A percentile compares a stretch with the other conserved stretches of the same genome.
Evolutionary conservation across 2,888 invertebrate species (phyloP).

Genomic region (Julus scanicus): DNA sequence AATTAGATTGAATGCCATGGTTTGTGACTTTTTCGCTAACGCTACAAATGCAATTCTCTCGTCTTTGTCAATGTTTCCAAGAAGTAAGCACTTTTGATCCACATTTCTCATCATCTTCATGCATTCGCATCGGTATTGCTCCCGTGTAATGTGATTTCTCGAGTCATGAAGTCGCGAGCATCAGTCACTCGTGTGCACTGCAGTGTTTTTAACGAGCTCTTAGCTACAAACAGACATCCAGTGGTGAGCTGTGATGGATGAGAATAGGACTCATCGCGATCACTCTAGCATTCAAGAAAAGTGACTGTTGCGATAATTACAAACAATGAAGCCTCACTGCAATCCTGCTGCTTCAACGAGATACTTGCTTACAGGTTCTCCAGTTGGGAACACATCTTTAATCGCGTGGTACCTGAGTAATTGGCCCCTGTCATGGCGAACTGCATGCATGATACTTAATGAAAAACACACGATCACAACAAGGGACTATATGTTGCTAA

Average conservation of each 20-base stretch:
- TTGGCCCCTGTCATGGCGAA: too few relatives aligned
- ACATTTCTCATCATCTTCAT: neutral
- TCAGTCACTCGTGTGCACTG: conserved; percentile 13
- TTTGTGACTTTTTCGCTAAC: neutral
- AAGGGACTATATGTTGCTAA: too few relatives aligned
- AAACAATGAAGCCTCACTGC: neutral
- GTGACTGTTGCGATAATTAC: conserved; percentile 12
- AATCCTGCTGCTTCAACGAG: neutral
- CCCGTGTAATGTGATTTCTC: conserved; percentile 30
- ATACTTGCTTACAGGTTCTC: conserved; percentile 13
- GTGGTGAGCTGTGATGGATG: conserved; percentile 17
- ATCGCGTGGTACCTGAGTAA: neutral
- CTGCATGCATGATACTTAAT: too few relatives aligned
- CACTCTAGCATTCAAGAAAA: conserved; percentile 2
- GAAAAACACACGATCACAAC: too few relatives aligned
- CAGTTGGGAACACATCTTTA: neutral
- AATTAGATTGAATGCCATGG: conserved; percentile 4
- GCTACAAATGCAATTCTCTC: neutral
- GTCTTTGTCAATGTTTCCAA: neutral
- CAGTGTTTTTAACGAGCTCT: conserved; percentile 29
- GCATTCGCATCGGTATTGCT: conserved; percentile 11
- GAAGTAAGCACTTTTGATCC: conserved; percentile 36
- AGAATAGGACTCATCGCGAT: neutral
- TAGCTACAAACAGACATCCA: neutral
- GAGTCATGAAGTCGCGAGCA: neutral